A percentile compares a stretch with the other conserved stretches of the same genome.
These are phyloP conservation scores for Dermatemys mawii DNA, from an alignment of 2,113 vertebrate species.

Conservation along the genomic window DNA sequence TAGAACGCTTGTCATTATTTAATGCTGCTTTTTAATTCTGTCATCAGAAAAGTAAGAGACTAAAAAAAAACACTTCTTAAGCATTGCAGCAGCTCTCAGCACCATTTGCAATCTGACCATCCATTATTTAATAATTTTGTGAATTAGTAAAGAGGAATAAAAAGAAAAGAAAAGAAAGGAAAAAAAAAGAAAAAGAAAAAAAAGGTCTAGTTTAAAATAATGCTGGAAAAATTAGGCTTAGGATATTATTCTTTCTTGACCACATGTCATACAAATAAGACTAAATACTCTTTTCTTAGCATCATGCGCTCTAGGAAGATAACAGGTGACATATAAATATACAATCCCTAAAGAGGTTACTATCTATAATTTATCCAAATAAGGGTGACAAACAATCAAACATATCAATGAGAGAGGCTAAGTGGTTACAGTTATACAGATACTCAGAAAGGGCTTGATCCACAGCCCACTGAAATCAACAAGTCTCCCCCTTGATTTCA, in stretches of 20 bases:
- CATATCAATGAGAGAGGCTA: not conserved
- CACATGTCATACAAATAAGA: not conserved
- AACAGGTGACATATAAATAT: not conserved
- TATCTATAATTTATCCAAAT: not conserved
- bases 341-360: not conserved
- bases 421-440: not conserved
- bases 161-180: too few relatives aligned
- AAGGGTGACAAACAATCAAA: not conserved
- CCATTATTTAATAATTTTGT: not conserved
- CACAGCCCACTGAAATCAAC: not conserved
- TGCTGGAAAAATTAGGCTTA: not conserved
- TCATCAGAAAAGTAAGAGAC: constrained; percentile 12
- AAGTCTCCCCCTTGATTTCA: not conserved
- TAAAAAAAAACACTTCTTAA: not conserved
- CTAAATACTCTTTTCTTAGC: not conserved
- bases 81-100: not conserved
- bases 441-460: not conserved
- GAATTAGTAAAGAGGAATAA: not conserved
- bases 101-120: not conserved
- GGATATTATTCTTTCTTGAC: not conserved
- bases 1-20: not conserved
- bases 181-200: too few relatives aligned
- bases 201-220: not conserved
- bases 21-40: not conserved
- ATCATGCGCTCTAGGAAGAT: not conserved